Conservation (phyloP, 2,888 invertebrate genomes). For the Drosophila neotestacea region DNA sequence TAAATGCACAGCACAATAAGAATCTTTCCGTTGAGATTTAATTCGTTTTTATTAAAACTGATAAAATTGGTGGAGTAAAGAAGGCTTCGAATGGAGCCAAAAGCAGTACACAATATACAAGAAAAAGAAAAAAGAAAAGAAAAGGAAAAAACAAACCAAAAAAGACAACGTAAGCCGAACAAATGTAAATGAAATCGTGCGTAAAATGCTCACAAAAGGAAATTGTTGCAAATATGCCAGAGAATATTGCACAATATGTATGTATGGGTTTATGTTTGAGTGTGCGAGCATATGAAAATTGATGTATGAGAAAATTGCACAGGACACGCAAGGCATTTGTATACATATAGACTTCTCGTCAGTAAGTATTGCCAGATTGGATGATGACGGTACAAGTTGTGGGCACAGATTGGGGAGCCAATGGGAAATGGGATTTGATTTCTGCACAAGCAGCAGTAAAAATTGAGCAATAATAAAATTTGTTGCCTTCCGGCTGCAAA, state of each 20-base stretch:
- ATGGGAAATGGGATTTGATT: conserved; percentile 66
- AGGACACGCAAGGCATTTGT: conserved; percentile 71
- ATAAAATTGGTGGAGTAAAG: conserved; percentile 38
- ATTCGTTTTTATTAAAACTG: conserved; percentile 69
- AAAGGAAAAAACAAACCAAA: neutral
- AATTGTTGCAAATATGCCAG: conserved; percentile 59
- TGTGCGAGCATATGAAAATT: conserved; percentile 67
- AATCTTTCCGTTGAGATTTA: conserved; percentile 43
- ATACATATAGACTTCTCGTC: conserved; percentile 18
- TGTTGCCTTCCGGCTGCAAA: conserved; percentile 23
- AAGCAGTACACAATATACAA: conserved; percentile 36
- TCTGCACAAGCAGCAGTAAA: conserved; percentile 58
- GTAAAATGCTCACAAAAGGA: conserved; percentile 74
- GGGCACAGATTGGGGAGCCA: conserved; percentile 23
- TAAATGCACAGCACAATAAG: conserved; percentile 42
- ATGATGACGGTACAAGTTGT: conserved; percentile 49
- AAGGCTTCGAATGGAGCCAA: conserved; percentile 15
- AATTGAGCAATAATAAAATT: conserved; percentile 64
- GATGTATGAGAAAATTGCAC: conserved; percentile 75
- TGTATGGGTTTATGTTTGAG: conserved; percentile 7
- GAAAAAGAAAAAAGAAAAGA: conserved; percentile 10
- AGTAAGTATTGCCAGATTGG: conserved; percentile 47
- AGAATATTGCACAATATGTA: conserved; percentile 58
- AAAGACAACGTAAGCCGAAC: conserved; percentile 59
- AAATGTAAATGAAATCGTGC: conserved; percentile 78